These are phyloP conservation scores for Agrotis exclamationis DNA, from an alignment of 2,888 invertebrate genomes.

Conservation along the genomic window DNA sequence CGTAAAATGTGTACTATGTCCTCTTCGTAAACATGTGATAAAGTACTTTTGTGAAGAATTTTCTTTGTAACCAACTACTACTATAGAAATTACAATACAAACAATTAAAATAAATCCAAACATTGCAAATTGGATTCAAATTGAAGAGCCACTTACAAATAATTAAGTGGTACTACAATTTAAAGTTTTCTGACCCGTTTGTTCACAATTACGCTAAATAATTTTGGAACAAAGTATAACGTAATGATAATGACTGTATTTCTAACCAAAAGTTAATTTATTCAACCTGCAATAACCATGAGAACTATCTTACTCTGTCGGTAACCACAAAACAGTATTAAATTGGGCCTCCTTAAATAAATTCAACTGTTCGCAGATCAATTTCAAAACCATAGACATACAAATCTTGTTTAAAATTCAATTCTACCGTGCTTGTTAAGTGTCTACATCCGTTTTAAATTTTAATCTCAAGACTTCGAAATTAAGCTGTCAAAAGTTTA, in stretches of 20 bases:
- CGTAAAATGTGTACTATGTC: not conserved
- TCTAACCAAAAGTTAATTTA: not conserved
- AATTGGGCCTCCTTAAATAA: conserved; percentile 22
- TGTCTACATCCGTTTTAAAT: conserved; percentile 53
- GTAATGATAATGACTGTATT: not conserved
- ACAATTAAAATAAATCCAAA: no score
- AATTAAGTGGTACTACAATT: not conserved
- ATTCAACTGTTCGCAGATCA: conserved; percentile 32
- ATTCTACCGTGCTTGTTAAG: conserved; percentile 40
- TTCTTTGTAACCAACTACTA: no score
- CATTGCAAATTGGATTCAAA: not conserved
- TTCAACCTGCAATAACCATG: not conserved
- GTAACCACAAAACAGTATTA: conserved; percentile 11
- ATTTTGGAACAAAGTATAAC: not conserved
- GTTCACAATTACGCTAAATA: not conserved
- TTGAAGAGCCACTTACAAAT: not conserved
- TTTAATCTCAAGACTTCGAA: conserved; percentile 36
- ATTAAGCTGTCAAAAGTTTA: conserved; percentile 34
- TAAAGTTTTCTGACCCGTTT: not conserved
- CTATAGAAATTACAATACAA: no score
- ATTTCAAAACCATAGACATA: conserved; percentile 21
- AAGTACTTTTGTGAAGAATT: no score
- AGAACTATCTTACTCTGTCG: not conserved
- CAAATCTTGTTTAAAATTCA: conserved; percentile 30
- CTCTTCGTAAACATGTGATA: no score